phyloP scores from a whole-genome alignment of 1,140 invertebrate species.

The Antheraea pernyi region DNA sequence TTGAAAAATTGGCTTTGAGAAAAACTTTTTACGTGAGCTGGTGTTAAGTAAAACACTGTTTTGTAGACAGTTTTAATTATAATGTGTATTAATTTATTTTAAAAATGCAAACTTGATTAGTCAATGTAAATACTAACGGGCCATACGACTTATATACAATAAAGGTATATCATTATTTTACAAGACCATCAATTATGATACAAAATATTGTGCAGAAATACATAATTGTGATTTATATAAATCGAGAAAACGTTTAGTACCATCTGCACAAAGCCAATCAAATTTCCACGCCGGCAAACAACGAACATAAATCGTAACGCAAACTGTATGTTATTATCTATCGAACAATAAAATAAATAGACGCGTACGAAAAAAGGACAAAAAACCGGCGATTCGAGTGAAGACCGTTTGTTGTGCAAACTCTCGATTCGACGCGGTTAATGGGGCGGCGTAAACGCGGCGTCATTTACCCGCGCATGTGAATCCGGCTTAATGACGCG shows the following conservation, averaged over 20 bases:
- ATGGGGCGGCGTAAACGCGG: slow-evolving; percentile 67
- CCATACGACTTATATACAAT: too few species aligned
- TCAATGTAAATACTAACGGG: too few species aligned
- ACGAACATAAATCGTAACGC: slow-evolving; percentile 41
- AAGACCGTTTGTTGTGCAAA: slow-evolving; percentile 74
- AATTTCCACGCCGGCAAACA: slow-evolving; percentile 68
- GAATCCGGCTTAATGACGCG: slow-evolving; percentile 71
- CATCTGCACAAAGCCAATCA: slow-evolving; percentile 67
- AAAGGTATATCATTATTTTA: neutral
- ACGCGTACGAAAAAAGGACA: slow-evolving; percentile 63
- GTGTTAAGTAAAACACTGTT: too few species aligned
- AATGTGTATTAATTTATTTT: too few species aligned
- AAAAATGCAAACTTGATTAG: too few species aligned
- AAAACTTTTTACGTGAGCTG: too few species aligned
- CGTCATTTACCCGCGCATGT: slow-evolving; percentile 50
- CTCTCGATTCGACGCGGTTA: slow-evolving; percentile 67
- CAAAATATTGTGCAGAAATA: slow-evolving; percentile 9
- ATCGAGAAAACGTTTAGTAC: slow-evolving; percentile 40
- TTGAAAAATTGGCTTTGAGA: too few species aligned
- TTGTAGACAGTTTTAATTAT: too few species aligned
- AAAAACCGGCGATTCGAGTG: slow-evolving; percentile 70
- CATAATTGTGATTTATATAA: slow-evolving; percentile 46
- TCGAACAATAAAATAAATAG: slow-evolving; percentile 48
- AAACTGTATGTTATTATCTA: slow-evolving; percentile 37
- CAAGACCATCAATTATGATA: neutral